Percentiles rank a stretch among this genome's conserved stretches.
phyloP scores from a whole-genome alignment of 1,140 invertebrate species.

The Cataglyphis hispanica region DNA sequence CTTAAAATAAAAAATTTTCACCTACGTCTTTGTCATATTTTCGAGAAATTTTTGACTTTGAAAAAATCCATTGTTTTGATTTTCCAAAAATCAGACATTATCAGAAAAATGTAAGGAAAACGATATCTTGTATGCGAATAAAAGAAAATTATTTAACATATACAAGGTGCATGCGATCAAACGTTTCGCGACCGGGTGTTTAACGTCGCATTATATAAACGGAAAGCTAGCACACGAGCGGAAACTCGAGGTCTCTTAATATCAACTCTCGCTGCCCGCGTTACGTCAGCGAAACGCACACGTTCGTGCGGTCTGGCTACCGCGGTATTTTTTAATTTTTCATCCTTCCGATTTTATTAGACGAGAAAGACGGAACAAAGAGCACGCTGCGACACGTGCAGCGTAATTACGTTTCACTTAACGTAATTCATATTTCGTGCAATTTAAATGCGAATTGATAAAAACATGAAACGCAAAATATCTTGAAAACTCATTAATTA shows the following conservation, averaged over 20 bases:
- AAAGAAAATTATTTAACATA: slow-evolving; percentile 59
- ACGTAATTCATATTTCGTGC: not conserved
- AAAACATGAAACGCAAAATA: too few species aligned
- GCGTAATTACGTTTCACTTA: too few species aligned
- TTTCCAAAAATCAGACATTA: not conserved
- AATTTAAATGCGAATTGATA: not conserved
- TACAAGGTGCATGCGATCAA: slow-evolving; percentile 32
- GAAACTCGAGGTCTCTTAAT: slow-evolving; percentile 61
- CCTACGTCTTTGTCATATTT: not conserved
- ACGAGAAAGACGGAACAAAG: not conserved
- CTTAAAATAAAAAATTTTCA: not conserved
- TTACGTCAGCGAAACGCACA: slow-evolving; percentile 48
- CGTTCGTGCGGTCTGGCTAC: slow-evolving; percentile 2
- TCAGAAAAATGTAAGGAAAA: slow-evolving; percentile 5
- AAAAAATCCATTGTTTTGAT: not conserved
- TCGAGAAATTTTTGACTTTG: slow-evolving; percentile 1
- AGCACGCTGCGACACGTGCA: not conserved
- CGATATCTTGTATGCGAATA: not conserved
- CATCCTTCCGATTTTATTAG: slow-evolving; percentile 1
- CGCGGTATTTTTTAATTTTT: slow-evolving; percentile 3
- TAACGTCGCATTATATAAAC: slow-evolving; percentile 60
- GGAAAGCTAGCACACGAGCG: slow-evolving; percentile 50
- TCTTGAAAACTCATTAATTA: not conserved
- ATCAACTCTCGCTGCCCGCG: slow-evolving; percentile 54
- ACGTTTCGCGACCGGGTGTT: slow-evolving; percentile 42